Evolutionary conservation across 1,140 invertebrate genomes (phyloP), one percentile per base, ranked within the genome.

Genomic region (Anastatus disparis): DNA sequence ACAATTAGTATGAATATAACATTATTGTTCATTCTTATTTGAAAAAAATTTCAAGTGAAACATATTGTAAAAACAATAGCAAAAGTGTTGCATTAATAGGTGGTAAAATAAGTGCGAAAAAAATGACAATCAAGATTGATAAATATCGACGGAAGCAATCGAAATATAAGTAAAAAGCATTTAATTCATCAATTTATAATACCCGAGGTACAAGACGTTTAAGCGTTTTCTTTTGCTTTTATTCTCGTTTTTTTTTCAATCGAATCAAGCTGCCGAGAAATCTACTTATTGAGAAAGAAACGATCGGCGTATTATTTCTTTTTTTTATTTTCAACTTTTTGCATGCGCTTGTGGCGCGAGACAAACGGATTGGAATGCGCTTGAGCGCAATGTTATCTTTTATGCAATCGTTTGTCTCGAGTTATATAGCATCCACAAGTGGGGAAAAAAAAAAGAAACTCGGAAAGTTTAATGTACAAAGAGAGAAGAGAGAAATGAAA

Each of bases 201-300:
- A 12, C 35, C 50, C 35, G 50, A 42, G 50, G 63, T 35, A 4
- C 50, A 35, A 53, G 22, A n/a, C 24, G 38, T 42, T 42, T 27
- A 22, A 15, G n/a, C n/a, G 22, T 53, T 50, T 65, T 61, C 55
- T 42, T 9, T 8, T 13, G n/a, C 10, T 15, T 48, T n/a, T n/a
- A n/a, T n/a, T 4, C 48, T 1, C 22, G 3, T 24, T n/a, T n/a
- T n/a, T n/a, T n/a, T n/a, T n/a, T n/a, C n/a, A n/a, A n/a, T n/a
- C n/a, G n/a, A n/a, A n/a, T n/a, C n/a, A n/a, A n/a, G n/a, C n/a
- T n/a, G 40, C 22, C 38, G 64, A 46, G 64, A 66, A 66, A 66
- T 66, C 52, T 46, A 56, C 52, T 66, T 55, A 66, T 66, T 66
- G 64, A 46, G 50, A 44, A 66, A 56, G 52, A 56, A n/a, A 31